Base-by-base conservation (phyloP, 2,888 invertebrate species). In the Hyposoter didymator region DNA sequence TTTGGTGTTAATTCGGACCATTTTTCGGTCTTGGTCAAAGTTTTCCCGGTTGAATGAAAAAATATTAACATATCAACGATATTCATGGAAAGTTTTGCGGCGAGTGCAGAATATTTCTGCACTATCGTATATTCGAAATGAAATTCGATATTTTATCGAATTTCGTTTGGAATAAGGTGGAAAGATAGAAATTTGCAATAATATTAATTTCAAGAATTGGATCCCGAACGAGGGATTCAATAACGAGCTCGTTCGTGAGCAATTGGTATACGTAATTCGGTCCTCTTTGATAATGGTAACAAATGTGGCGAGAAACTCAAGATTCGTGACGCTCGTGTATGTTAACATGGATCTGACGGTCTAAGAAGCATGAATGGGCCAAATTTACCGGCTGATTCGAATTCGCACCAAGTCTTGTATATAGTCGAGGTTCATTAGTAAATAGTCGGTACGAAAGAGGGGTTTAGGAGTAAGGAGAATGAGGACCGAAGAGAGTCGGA, bases 401-500 rank as follows among this genome's bases (percentile, higher is more conserved):
- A 74, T 74, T 74, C 45, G 39, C 59, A 62, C 59, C 59, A 45
- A 74, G 59, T 62, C 28, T 22, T 62, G 59, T 43, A n/a, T 28
- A 47, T 45, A 62, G 72, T 59, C 39, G n/a, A 73, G 73, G 74
- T 75, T 75, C 28, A 47, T 75, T 62, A 45, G 62, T 75, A 32
- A 75, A 62, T 75, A 22, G 32, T 45, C 62, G 59, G 17, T 28
- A 22, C 28, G 69, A 32, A 32, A 28, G 39, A 39, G 19, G 28
- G 28, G 14, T 2, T 12, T 19, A 47, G 62, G 32, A 62, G 14
- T 5, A 32, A 17, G 32, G 49, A 72, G 8, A 4, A 17, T 14
- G 47, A 14, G 67, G 64, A 55, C 12, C 35, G 35, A 79, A 17
- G 62, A 76, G 72, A 83, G 80, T 75, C 64, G 80, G 74, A 76